Evolutionary conservation across 2,888 invertebrate genomes (phyloP), one percentile per base, ranked within the genome.

Genomic region (Drosophila sordidapex): DNA sequence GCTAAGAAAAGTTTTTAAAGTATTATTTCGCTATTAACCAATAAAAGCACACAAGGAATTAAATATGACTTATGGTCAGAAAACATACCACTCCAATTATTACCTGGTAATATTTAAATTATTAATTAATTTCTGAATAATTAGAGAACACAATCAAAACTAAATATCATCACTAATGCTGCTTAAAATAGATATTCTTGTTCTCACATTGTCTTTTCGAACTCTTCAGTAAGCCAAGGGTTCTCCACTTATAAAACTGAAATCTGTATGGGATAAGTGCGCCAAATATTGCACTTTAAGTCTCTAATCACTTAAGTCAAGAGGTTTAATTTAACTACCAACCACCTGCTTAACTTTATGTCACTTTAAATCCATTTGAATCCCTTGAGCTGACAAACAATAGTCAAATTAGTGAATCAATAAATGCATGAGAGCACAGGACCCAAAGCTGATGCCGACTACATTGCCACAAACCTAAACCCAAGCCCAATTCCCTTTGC

Each of bases 321-420:
- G n/a, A 43, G 57, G 57, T 31, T 66, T 58, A 52, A 52, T 36
- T 61, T 52, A n/a, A 43, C 18, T 48, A 40, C 29, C 33, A 18
- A 6, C 7, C 46, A 70, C 61, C 59, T 67, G 74, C 53, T 38
- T 18, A 31, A 27, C 52, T 38, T 29, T 15, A 21, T 61, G 66
- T 15, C 60, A 68, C 35, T 58, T 62, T 60, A 53, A 74, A 60
- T 57, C 61, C 61, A 18, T 57, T 35, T n/a, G 36, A 62, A 49
- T 66, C 52, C 65, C 33, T 53, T 49, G 60, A 48, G 43, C 13
- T 13, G 29, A 4, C 61, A 61, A 64, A 79, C 76, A 76, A 79
- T 79, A 67, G 76, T 35, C 63, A 76, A 79, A 79, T 79, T 78
- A 78, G 71, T 74, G 74, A 70, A 63, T 74, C 60, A 71, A 53